Conservation (phyloP, 2,888 invertebrate genomes). For the Phymatocera aterrima region DNA sequence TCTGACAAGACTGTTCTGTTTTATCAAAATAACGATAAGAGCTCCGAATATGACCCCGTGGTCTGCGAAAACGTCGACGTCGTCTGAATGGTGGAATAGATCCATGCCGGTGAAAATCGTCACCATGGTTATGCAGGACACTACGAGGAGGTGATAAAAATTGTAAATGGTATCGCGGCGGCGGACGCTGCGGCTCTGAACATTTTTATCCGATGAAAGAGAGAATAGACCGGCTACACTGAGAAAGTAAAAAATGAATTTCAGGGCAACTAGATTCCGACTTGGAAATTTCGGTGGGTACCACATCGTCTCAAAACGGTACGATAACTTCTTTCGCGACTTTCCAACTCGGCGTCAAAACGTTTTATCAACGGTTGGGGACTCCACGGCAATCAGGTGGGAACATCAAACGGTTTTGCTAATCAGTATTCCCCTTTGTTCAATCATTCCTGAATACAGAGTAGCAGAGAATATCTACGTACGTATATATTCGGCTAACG, state of each 20-base stretch:
- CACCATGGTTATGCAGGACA: not conserved
- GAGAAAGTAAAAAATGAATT: not conserved
- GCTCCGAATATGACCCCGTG: conserved; percentile 25
- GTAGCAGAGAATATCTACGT: too few relatives aligned
- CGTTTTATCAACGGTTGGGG: not conserved
- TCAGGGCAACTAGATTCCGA: not conserved
- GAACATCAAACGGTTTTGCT: not conserved
- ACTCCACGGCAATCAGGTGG: too few relatives aligned
- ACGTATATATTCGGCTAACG: too few relatives aligned
- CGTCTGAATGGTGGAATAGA: not conserved
- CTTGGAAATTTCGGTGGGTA: not conserved
- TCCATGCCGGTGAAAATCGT: conserved; percentile 12
- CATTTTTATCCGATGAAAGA: not conserved
- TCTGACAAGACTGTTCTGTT: not conserved
- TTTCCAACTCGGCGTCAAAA: not conserved
- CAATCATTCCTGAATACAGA: conserved; percentile 7
- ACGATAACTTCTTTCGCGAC: not conserved
- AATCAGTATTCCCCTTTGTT: conserved; percentile 24
- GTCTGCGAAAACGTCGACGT: conserved; percentile 25
- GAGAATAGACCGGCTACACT: not conserved
- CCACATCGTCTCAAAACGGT: not conserved
- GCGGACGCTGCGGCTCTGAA: not conserved
- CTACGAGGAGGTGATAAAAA: not conserved
- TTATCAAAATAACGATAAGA: conserved; percentile 11
- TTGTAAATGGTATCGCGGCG: not conserved